Conservation (phyloP, 2,113 vertebrate genomes). For the Semicossyphus pulcher region DNA sequence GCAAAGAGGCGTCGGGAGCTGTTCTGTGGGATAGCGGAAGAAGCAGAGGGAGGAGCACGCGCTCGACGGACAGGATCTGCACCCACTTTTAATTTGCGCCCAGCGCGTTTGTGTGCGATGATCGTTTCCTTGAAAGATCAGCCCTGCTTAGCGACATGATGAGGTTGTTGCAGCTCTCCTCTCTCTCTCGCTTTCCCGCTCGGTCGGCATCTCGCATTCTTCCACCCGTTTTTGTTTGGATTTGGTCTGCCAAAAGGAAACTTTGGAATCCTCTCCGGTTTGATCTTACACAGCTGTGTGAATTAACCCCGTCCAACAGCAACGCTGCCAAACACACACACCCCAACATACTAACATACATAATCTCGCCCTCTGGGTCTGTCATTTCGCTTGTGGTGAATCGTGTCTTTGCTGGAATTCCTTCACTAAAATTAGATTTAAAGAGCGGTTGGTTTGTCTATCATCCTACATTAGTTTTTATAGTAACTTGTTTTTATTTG, state of each 20-base stretch:
- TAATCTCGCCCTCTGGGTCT: slow-evolving; percentile 40
- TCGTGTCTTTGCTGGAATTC: background rate
- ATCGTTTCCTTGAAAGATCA: slow-evolving; percentile 60
- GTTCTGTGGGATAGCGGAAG: slow-evolving; percentile 38
- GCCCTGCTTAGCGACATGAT: slow-evolving; percentile 31
- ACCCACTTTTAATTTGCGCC: slow-evolving; percentile 1
- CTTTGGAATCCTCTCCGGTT: slow-evolving; percentile 65
- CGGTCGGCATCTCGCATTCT: slow-evolving; percentile 36
- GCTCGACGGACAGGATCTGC: background rate
- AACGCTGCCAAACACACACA: background rate
- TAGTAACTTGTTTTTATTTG: background rate
- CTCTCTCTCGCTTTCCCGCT: slow-evolving; percentile 4
- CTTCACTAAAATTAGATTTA: background rate
- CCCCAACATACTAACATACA: slow-evolving; percentile 3
- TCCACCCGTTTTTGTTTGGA: slow-evolving; percentile 63
- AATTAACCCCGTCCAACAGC: slow-evolving; percentile 34
- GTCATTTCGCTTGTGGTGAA: slow-evolving; percentile 20
- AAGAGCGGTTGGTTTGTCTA: background rate
- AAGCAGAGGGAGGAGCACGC: background rate
- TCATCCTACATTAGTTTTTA: background rate
- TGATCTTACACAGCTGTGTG: slow-evolving; percentile 66
- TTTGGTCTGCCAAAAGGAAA: slow-evolving; percentile 67
- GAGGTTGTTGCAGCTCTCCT: slow-evolving; percentile 32
- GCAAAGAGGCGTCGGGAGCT: slow-evolving; percentile 32
- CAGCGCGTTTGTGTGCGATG: slow-evolving; percentile 19